Evolutionary conservation across 1,140 invertebrate genomes (phyloP).

Genomic region (Drepana arcuata): DNA sequence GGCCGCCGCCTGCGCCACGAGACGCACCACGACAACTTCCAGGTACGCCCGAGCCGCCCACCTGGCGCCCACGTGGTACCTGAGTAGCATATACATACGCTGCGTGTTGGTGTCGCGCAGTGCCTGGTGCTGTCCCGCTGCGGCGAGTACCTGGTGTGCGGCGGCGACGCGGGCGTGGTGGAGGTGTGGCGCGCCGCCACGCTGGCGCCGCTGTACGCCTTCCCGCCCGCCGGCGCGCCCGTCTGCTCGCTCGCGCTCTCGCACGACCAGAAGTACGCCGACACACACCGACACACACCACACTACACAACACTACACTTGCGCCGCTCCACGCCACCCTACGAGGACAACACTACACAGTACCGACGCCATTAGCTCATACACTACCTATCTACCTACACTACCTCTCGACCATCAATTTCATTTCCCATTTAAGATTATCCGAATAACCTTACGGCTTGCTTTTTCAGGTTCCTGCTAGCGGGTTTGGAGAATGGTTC

Average conservation of each 20-base stretch:
- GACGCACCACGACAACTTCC: conserved; percentile 94
- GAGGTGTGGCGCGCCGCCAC: conserved; percentile 99
- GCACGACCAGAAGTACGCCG: conserved; percentile 95
- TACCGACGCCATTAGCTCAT: no score
- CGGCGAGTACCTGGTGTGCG: conserved; percentile 98
- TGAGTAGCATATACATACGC: neutral
- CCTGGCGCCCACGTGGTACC: neutral
- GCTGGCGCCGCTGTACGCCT: conserved; percentile 95
- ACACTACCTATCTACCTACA: no score
- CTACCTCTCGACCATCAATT: no score
- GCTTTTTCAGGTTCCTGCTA: conserved; percentile 88
- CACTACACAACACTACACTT: neutral
- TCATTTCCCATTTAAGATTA: no score
- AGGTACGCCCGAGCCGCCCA: conserved; percentile 73
- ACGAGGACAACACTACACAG: no score
- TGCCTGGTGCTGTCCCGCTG: conserved; percentile 95
- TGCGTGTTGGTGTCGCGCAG: conserved; percentile 62
- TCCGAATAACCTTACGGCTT: no score
- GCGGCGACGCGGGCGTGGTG: conserved; percentile 96
- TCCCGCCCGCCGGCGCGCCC: conserved; percentile 95
- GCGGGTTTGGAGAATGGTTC: conserved; percentile 97
- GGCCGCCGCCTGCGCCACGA: conserved; percentile 89
- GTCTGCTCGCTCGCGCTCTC: conserved; percentile 93
- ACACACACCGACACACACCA: neutral
- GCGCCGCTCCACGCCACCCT: neutral